Percentiles rank a stretch among this genome's conserved stretches.
Conservation (phyloP, 2,888 invertebrate species). For the Rapana venosa region DNA sequence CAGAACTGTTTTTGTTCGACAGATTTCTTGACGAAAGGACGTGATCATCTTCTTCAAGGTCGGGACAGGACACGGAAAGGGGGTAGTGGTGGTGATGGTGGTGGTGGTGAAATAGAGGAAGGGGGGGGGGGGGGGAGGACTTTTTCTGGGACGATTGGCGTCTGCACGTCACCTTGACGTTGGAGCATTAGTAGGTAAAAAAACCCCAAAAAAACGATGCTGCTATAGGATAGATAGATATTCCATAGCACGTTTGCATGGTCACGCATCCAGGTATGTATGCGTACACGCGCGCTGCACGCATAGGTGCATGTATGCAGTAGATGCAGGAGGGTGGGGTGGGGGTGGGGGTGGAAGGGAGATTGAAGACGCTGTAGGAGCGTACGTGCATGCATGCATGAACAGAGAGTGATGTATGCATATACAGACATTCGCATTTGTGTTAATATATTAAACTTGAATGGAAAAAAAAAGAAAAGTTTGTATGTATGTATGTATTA, state of each 20-base stretch:
- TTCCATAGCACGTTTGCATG: no score
- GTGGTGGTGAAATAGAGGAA: neutral
- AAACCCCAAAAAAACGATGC: no score
- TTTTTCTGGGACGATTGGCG: no score
- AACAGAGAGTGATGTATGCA: neutral
- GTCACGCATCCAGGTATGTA: no score
- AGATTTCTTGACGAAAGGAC: neutral
- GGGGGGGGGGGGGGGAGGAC: neutral
- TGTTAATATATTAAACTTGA: neutral
- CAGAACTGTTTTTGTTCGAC: neutral
- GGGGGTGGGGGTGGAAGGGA: neutral
- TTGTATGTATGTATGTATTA: constrained; percentile 4
- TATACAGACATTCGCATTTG: neutral
- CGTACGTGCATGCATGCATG: neutral
- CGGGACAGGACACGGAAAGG: no score
- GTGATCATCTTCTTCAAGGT: neutral
- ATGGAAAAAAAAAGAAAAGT: neutral
- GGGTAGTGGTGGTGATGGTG: neutral
- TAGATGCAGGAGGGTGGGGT: no score
- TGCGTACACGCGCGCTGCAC: no score
- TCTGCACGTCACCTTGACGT: no score
- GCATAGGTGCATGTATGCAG: no score
- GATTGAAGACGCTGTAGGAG: neutral
- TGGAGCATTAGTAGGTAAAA: no score
- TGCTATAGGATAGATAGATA: no score